phyloP scores from a whole-genome alignment of 2,888 invertebrate species.

The Diadegma fenestrale region DNA sequence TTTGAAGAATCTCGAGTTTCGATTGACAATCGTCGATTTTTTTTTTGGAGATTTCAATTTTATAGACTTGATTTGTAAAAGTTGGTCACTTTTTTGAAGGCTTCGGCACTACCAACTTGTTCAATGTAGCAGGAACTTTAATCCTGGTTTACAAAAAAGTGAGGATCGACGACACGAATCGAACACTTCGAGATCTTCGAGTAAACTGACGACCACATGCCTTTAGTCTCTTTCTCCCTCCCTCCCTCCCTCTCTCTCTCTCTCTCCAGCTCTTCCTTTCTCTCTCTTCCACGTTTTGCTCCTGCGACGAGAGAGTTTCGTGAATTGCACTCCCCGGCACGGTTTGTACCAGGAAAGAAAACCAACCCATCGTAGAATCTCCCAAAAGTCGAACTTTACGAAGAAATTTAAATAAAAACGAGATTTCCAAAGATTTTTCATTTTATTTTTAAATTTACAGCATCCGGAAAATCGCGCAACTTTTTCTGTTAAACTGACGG shows the following conservation, averaged over 20 bases:
- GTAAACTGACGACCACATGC: constrained; percentile 77
- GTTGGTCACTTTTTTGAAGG: not conserved
- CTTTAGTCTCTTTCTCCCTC: constrained; percentile 46
- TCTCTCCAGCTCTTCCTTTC: not conserved
- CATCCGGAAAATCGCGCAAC: not conserved
- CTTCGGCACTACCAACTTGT: not conserved
- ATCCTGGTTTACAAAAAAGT: not conserved
- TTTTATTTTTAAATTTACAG: not conserved
- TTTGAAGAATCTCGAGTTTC: not conserved
- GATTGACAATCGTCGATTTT: not conserved
- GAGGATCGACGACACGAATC: constrained; percentile 60
- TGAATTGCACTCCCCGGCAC: constrained; percentile 48
- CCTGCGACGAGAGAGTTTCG: constrained; percentile 56
- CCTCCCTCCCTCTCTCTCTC: not conserved
- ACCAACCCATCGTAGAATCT: constrained; percentile 20
- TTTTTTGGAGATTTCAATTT: not conserved
- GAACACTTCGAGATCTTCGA: constrained; percentile 74
- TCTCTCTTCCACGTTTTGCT: constrained; percentile 50
- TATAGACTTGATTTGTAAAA: not conserved
- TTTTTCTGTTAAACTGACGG: not conserved
- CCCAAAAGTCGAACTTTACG: not conserved
- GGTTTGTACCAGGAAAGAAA: constrained; percentile 40
- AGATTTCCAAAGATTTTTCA: not conserved
- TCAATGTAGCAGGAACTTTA: not conserved
- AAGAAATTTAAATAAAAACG: not conserved